Conservation (phyloP, 2,113 vertebrate species). For the Piprites chloris region DNA sequence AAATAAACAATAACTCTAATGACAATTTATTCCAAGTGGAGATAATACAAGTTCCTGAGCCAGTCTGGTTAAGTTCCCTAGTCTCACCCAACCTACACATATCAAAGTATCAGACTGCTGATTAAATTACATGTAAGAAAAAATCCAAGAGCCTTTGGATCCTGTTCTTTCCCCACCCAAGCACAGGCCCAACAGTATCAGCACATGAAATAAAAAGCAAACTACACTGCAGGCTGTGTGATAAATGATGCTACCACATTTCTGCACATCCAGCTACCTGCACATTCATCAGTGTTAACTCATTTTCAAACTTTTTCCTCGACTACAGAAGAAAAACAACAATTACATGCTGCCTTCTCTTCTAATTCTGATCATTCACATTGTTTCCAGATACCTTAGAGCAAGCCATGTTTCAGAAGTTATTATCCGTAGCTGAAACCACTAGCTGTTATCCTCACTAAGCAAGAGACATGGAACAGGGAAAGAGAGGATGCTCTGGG, state of each 20-base stretch:
- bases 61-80: background rate
- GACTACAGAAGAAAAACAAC: background rate
- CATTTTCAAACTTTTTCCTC: background rate
- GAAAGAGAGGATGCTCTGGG: background rate
- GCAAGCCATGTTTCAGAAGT: accelerated
- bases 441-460: background rate
- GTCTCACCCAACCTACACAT: background rate
- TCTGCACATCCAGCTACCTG: background rate
- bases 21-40: background rate
- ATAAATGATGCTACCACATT: background rate
- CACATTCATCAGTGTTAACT: background rate
- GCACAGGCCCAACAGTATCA: background rate
- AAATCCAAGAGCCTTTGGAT: background rate
- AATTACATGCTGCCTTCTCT: background rate
- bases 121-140: background rate
- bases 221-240: background rate
- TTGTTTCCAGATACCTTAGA: background rate
- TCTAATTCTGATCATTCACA: background rate
- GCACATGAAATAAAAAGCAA: background rate
- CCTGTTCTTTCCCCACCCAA: background rate
- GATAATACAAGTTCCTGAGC: background rate
- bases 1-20: background rate
- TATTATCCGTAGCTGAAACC: background rate
- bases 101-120: background rate
- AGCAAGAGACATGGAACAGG: background rate